phyloP scores from a whole-genome alignment of 2,113 vertebrate genomes.

The Dicerorhinus sumatrensis region DNA sequence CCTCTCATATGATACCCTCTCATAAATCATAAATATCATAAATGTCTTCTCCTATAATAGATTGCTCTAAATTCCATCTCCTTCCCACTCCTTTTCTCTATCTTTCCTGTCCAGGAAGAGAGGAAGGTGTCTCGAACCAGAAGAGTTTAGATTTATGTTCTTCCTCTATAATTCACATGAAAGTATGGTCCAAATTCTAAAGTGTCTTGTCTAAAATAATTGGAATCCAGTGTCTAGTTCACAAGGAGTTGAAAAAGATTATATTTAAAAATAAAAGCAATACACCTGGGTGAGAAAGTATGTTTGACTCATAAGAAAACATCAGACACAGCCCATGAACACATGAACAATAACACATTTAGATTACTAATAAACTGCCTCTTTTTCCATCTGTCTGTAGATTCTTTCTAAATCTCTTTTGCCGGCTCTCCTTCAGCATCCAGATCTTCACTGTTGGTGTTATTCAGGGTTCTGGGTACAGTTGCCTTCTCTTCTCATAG shows the following conservation, averaged over 20 bases:
- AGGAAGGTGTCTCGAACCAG: background rate
- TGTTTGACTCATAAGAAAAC: background rate
- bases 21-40: background rate
- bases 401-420: background rate
- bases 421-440: background rate
- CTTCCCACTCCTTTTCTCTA: background rate
- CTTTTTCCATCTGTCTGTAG: background rate
- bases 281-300: background rate
- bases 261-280: constrained; percentile 41
- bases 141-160: constrained; percentile 45
- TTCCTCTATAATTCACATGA: background rate
- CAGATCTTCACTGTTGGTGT: background rate
- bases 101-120: background rate
- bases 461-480: background rate
- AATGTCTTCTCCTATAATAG: constrained; percentile 9
- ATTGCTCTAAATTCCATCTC: background rate
- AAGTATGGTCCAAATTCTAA: constrained; percentile 13
- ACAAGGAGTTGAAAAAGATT: constrained; percentile 22
- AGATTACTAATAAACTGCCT: background rate
- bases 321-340: background rate
- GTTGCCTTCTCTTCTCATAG: background rate
- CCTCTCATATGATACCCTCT: background rate
- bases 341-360: background rate
- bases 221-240: background rate
- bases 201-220: background rate